A percentile compares a stretch with the other conserved stretches of the same genome.
Conservation (phyloP, 1,140 invertebrate genomes). For the Pollicipes pollicipes region DNA sequence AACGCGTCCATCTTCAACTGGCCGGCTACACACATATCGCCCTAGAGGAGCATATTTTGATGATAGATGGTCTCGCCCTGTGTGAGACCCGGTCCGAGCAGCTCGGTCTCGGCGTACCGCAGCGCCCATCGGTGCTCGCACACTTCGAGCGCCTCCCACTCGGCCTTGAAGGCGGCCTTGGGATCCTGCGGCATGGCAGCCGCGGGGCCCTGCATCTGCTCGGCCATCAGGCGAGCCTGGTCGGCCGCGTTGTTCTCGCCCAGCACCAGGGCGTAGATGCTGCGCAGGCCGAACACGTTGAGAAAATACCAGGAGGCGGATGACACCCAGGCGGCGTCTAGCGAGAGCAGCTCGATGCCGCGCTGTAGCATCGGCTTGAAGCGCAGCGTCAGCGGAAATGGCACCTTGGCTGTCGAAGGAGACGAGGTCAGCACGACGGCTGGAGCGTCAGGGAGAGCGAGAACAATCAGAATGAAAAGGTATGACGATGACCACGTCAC, state of each 20-base stretch:
- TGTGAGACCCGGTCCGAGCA: conserved; percentile 7
- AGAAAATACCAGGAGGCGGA: conserved; percentile 99
- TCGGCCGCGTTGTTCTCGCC: conserved; percentile 98
- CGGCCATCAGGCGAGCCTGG: conserved; percentile 88
- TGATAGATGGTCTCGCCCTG: not conserved
- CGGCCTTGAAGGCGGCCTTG: conserved; percentile 95
- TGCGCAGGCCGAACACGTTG: conserved; percentile 95
- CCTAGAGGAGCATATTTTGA: not conserved
- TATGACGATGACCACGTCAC: conserved; percentile 2
- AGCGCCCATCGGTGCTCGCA: conserved; percentile 81
- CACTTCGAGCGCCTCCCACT: conserved; percentile 97
- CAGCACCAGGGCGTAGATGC: conserved; percentile 91
- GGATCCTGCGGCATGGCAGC: conserved; percentile 84
- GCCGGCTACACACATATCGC: too few species aligned
- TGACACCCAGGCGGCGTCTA: conserved; percentile 98
- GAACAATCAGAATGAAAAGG: not conserved
- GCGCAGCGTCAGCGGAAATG: conserved; percentile 89
- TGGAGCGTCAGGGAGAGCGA: conserved; percentile 4
- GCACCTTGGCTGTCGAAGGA: conserved; percentile 64
- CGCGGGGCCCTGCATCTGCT: conserved; percentile 92
- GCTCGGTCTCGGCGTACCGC: conserved; percentile 21
- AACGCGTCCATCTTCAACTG: too few species aligned
- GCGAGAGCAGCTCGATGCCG: conserved; percentile 80
- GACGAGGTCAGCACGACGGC: conserved; percentile 4
- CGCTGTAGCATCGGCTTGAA: conserved; percentile 99